Evolutionary conservation across 2,113 vertebrate species (phyloP).

Genomic region (Plotosus lineatus): DNA sequence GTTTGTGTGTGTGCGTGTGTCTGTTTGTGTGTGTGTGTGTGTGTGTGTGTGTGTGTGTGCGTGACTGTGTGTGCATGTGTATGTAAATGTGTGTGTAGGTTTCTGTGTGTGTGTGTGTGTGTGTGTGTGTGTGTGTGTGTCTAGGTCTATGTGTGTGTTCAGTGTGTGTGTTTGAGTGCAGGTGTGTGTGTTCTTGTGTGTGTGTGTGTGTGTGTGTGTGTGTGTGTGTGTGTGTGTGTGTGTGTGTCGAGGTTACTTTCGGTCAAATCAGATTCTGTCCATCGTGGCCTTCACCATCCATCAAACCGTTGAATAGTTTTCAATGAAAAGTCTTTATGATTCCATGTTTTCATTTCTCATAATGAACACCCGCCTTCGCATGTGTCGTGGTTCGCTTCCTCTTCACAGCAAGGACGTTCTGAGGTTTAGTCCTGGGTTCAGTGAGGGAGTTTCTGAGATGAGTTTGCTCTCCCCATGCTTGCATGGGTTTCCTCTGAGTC

Average conservation of each 20-base stretch:
- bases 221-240: slow-evolving; percentile 20
- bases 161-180: slow-evolving; percentile 7
- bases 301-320: not conserved
- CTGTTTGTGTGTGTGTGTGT: slow-evolving; percentile 27
- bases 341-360: not conserved
- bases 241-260: slow-evolving; percentile 12
- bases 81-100: not conserved
- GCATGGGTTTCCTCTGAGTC: too few relatives aligned
- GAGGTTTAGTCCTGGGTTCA: too few relatives aligned
- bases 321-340: not conserved
- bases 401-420: too few relatives aligned
- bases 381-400: too few relatives aligned
- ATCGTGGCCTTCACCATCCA: not conserved
- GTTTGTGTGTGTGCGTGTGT: too few relatives aligned
- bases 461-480: too few relatives aligned
- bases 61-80: slow-evolving; percentile 15
- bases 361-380: too few relatives aligned
- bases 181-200: slow-evolving; percentile 9
- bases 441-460: too few relatives aligned
- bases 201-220: slow-evolving; percentile 21
- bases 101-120: slow-evolving; percentile 20
- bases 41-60: slow-evolving; percentile 9
- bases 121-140: slow-evolving; percentile 18
- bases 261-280: not conserved
- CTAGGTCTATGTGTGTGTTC: too few relatives aligned